These are phyloP conservation scores for Micoletzkya japonica DNA, from an alignment of 2,888 invertebrate species.

Conservation along the genomic window DNA sequence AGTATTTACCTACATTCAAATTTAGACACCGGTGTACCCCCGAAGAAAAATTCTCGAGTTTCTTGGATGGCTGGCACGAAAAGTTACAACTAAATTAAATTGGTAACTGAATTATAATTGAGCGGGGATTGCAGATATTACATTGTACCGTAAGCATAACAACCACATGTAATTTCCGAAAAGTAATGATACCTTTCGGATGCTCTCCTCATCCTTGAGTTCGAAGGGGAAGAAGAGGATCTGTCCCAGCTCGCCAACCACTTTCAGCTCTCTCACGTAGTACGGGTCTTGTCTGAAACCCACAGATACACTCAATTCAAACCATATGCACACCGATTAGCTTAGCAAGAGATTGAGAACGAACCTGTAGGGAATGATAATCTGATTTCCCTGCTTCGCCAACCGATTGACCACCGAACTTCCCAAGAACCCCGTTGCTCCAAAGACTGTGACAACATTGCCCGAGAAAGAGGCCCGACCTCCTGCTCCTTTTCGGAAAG, in stretches of 20 bases:
- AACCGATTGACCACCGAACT: constrained; percentile 83
- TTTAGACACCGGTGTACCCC: too few relatives aligned
- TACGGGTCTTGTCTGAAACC: constrained; percentile 73
- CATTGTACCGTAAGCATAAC: too few relatives aligned
- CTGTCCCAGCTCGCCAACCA: constrained; percentile 82
- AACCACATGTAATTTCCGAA: too few relatives aligned
- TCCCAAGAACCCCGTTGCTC: constrained; percentile 84
- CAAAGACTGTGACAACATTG: constrained; percentile 85
- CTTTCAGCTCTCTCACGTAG: constrained; percentile 78
- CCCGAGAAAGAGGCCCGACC: constrained; percentile 96
- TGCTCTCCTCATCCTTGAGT: constrained; percentile 81
- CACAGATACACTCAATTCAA: neutral
- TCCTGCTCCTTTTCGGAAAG: constrained; percentile 65
- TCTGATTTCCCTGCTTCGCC: constrained; percentile 71
- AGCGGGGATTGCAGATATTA: too few relatives aligned
- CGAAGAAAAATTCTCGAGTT: too few relatives aligned
- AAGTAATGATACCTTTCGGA: constrained; percentile 66
- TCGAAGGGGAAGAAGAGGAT: constrained; percentile 73
- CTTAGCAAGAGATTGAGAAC: neutral
- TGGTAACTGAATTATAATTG: too few relatives aligned
- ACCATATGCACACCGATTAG: neutral
- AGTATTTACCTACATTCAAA: too few relatives aligned
- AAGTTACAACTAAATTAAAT: too few relatives aligned
- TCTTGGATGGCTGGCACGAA: too few relatives aligned
- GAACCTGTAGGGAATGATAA: constrained; percentile 88